Evolutionary conservation across 2,888 invertebrate species (phyloP).

Genomic region (Drosophila cognata): DNA sequence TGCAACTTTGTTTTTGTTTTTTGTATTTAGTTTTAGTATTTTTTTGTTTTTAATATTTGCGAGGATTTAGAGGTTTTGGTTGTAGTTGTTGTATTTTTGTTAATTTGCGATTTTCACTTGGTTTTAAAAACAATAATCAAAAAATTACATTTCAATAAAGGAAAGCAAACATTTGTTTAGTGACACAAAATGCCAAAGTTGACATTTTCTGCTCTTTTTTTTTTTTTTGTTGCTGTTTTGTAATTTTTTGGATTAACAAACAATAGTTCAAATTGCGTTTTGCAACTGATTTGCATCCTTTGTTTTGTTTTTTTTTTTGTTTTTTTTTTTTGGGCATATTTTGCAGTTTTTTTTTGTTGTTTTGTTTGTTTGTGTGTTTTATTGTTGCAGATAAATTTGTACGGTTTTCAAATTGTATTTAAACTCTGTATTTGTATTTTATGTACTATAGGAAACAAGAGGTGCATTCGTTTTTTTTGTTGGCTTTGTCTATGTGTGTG

Average conservation of each 20-base stretch:
- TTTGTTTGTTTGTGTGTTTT: conserved; percentile 32
- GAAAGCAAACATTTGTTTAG: conserved; percentile 25
- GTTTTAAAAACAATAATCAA: conserved; percentile 24
- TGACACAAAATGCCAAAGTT: conserved; percentile 45
- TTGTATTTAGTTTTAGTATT: conserved; percentile 13
- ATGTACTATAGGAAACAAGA: conserved; percentile 75
- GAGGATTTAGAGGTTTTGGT: conserved; percentile 81
- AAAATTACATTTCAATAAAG: conserved; percentile 20
- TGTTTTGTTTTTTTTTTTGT: conserved; percentile 11
- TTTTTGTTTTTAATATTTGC: conserved; percentile 59
- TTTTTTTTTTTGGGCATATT: conserved; percentile 25
- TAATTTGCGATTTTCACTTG: conserved; percentile 42
- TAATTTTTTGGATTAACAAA: conserved; percentile 40
- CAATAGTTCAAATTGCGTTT: conserved; percentile 50
- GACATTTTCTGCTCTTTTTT: conserved; percentile 17
- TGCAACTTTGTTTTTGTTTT: conserved; percentile 5
- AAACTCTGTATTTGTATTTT: conserved; percentile 45
- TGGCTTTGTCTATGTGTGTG: conserved; percentile 46
- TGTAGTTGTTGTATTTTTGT: conserved; percentile 43
- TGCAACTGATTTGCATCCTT: conserved; percentile 18
- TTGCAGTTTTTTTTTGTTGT: conserved; percentile 42
- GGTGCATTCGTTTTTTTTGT: conserved; percentile 61
- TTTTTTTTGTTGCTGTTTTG: conserved; percentile 14
- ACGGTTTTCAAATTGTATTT: conserved; percentile 71
- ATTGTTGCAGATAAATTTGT: conserved; percentile 73